phyloP scores from a whole-genome alignment of 2,888 invertebrate species.

The Harpalus rufipes region DNA sequence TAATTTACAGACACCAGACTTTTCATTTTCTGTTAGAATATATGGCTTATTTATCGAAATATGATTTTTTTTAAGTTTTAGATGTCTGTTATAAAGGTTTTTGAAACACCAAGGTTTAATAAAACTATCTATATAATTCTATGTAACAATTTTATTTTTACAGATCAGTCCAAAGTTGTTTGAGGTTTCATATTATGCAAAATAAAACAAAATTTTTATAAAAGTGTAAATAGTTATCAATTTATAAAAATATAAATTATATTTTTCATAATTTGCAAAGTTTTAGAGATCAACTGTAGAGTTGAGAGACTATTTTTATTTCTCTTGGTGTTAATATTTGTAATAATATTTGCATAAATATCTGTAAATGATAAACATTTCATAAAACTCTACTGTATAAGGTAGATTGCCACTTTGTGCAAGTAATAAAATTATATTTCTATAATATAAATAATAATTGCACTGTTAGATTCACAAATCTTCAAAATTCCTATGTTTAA shows the following conservation, averaged over 20 bases:
- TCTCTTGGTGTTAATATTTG: slow-evolving; percentile 45
- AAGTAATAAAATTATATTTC: slow-evolving; percentile 25
- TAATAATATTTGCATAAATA: slow-evolving; percentile 28
- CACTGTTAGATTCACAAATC: slow-evolving; percentile 26
- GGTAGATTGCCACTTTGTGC: slow-evolving; percentile 47
- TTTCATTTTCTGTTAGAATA: slow-evolving; percentile 35
- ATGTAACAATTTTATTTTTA: slow-evolving; percentile 53
- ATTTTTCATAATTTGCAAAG: slow-evolving; percentile 23
- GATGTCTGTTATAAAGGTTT: slow-evolving; percentile 36
- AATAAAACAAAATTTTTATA: slow-evolving; percentile 31
- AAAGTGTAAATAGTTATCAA: slow-evolving; percentile 47
- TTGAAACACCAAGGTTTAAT: slow-evolving; percentile 46
- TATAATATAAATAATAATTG: slow-evolving; percentile 44
- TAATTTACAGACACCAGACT: slow-evolving; percentile 41
- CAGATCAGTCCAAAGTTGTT: slow-evolving; percentile 50
- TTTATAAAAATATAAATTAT: slow-evolving; percentile 55
- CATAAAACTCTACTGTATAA: slow-evolving; percentile 10
- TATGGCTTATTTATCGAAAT: slow-evolving; percentile 37
- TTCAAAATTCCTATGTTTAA: slow-evolving; percentile 22
- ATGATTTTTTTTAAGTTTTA: slow-evolving; percentile 18
- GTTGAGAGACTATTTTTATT: slow-evolving; percentile 29
- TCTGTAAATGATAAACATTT: slow-evolving; percentile 45
- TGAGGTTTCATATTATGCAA: slow-evolving; percentile 45
- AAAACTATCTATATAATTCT: slow-evolving; percentile 50
- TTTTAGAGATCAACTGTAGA: slow-evolving; percentile 36